phyloP scores from a whole-genome alignment of 2,113 vertebrate species.

The Corythoichthys haematopterus region DNA sequence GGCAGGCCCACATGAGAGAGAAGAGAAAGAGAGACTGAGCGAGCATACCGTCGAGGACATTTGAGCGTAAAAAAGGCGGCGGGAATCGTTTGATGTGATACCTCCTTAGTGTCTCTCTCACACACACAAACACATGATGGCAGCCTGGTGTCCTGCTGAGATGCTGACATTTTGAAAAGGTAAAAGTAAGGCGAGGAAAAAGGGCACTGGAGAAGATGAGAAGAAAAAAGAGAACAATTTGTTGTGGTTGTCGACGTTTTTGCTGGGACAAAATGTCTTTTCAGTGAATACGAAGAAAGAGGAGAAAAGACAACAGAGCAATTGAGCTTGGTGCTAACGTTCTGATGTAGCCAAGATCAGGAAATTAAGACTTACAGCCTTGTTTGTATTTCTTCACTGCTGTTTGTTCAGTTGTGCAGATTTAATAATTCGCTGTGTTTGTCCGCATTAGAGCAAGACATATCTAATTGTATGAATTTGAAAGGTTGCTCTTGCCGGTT shows the following conservation, averaged over 20 bases:
- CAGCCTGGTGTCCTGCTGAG: constrained; percentile 67
- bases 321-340: constrained; percentile 30
- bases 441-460: constrained; percentile 47
- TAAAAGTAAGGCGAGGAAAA: constrained; percentile 63
- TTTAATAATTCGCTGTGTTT: constrained; percentile 61
- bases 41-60: constrained; percentile 57
- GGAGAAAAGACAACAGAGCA: constrained; percentile 3
- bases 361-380: constrained; percentile 64
- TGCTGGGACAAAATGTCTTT: constrained; percentile 17
- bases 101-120: constrained; percentile 59
- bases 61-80: constrained; percentile 56
- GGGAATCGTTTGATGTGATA: constrained; percentile 62
- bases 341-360: constrained; percentile 46
- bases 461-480: constrained; percentile 55
- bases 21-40: constrained; percentile 34
- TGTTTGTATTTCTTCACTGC: constrained; percentile 49
- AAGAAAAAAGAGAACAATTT: constrained; percentile 55
- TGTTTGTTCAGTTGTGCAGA: constrained; percentile 57
- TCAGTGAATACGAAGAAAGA: constrained; percentile 8
- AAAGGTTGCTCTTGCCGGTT: constrained; percentile 36
- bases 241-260: constrained; percentile 51
- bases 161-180: constrained; percentile 74
- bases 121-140: constrained; percentile 35
- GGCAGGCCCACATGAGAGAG: constrained; percentile 65
- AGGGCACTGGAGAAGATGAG: constrained; percentile 45